phyloP scores from a whole-genome alignment of 2,888 invertebrate species.

The Sarcophaga variegata region DNA sequence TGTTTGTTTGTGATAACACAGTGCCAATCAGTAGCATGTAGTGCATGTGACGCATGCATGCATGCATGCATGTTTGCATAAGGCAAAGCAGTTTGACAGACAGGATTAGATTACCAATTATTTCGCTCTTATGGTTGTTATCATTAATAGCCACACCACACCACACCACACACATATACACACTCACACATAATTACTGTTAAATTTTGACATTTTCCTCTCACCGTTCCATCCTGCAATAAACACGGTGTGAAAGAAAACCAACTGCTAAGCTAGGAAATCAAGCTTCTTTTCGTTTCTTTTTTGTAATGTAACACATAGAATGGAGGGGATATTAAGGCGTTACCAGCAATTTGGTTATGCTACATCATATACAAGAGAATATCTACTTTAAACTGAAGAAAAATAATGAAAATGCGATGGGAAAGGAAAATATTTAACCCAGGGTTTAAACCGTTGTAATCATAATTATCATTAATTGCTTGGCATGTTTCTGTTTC shows the following conservation, averaged over 20 bases:
- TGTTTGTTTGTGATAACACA: not conserved
- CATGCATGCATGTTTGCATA: constrained; percentile 26
- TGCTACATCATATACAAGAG: constrained; percentile 40
- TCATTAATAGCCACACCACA: constrained; percentile 5
- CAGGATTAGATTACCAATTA: constrained; percentile 56
- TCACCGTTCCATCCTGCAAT: constrained; percentile 27
- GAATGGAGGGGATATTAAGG: constrained; percentile 35
- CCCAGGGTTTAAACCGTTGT: not conserved
- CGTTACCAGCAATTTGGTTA: constrained; percentile 73
- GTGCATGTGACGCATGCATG: constrained; percentile 24
- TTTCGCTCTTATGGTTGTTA: not conserved
- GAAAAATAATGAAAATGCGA: constrained; percentile 31
- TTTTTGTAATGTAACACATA: not conserved
- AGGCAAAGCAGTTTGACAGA: constrained; percentile 61
- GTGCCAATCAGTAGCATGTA: constrained; percentile 13
- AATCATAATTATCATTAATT: no score
- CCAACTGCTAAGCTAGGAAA: constrained; percentile 1
- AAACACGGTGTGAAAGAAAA: constrained; percentile 11
- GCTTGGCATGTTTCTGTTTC: no score
- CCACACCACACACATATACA: constrained; percentile 36
- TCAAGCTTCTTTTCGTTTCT: not conserved
- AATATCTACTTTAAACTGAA: constrained; percentile 14
- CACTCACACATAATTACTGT: not conserved
- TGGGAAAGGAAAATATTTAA: not conserved
- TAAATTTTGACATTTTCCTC: constrained; percentile 14